phyloP scores from a whole-genome alignment of 2,113 vertebrate genomes.

The Bambusicola thoracicus region DNA sequence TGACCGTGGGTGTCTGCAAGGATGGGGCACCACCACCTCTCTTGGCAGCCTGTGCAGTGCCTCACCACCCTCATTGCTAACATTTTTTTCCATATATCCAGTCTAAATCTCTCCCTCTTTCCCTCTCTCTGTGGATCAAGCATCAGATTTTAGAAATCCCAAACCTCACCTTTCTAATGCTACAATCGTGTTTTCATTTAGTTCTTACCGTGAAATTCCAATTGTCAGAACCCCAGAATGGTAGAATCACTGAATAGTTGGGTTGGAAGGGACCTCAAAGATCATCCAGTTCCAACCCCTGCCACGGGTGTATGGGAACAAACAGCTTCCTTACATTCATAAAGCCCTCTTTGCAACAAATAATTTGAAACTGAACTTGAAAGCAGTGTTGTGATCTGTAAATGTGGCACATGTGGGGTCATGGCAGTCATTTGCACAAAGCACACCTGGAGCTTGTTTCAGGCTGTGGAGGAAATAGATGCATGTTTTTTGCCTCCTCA shows the following conservation, averaged over 20 bases:
- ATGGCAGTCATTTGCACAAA: accelerated
- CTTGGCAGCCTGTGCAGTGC: no score
- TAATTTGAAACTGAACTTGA: neutral
- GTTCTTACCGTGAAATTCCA: neutral
- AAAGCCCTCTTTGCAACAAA: accelerated
- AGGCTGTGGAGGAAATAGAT: neutral
- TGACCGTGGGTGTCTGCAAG: no score
- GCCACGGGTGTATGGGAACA: no score
- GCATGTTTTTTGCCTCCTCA: neutral
- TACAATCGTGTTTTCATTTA: neutral
- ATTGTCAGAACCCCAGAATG: neutral
- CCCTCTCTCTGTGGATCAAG: accelerated
- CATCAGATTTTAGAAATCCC: neutral
- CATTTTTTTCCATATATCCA: no score
- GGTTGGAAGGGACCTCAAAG: no score
- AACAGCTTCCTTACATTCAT: neutral
- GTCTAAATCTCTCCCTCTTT: neutral
- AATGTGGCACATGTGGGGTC: neutral
- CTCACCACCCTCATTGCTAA: no score
- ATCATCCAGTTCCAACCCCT: no score
- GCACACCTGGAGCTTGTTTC: neutral
- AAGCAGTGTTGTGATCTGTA: neutral
- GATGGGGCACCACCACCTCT: no score
- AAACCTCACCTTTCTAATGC: neutral
- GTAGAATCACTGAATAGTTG: no score